Conservation (phyloP, 2,797 vertebrate species). For the Falco concolor region DNA sequence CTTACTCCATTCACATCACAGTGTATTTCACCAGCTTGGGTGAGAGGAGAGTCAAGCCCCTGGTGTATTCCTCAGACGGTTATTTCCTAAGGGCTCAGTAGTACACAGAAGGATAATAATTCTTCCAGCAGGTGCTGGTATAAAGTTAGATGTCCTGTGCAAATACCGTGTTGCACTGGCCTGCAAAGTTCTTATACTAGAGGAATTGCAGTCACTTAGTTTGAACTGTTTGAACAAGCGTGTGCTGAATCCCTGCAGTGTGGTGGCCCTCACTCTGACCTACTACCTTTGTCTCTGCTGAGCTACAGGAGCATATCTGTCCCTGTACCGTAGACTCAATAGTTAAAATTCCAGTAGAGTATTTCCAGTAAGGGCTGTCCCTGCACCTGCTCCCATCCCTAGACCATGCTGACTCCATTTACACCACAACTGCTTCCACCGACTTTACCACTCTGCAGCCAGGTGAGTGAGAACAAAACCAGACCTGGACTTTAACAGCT, state of each 20-base stretch:
- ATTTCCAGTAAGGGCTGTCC: not conserved
- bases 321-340: accelerated
- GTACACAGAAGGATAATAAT: not conserved
- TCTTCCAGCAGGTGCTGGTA: not conserved
- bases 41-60: not conserved
- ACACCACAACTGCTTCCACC: not conserved
- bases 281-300: not conserved
- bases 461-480: not conserved
- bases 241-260: not conserved
- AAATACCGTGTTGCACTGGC: not conserved
- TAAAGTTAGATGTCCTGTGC: not conserved
- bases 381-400: not conserved
- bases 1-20: not conserved
- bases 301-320: not conserved
- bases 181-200: not conserved
- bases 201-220: not conserved
- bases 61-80: not conserved
- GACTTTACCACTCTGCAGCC: not conserved
- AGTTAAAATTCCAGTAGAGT: not conserved
- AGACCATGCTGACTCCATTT: not conserved
- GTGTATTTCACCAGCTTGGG: not conserved
- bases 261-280: not conserved
- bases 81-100: not conserved
- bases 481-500: not conserved
- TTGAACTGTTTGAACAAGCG: accelerated